Percentiles rank a stretch among this genome's conserved stretches.
Evolutionary conservation across 1,140 invertebrate genomes (phyloP).

Genomic region (Vanessa tameamea): DNA sequence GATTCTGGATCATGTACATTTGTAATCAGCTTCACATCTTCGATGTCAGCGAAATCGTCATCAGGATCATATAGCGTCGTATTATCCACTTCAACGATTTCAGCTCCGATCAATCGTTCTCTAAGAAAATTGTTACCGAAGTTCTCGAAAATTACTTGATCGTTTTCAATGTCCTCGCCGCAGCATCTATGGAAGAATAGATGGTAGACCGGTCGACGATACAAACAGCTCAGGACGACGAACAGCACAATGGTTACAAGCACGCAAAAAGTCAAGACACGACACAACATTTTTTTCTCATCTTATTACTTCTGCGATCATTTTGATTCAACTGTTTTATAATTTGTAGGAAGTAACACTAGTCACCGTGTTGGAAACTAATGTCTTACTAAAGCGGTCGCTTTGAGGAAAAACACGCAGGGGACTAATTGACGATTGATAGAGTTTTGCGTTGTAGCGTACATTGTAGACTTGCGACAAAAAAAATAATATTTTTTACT

Average conservation of each 20-base stretch:
- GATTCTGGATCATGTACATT: slow-evolving; percentile 27
- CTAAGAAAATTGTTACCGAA: slow-evolving; percentile 59
- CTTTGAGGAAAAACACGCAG: slow-evolving; percentile 22
- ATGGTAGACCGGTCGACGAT: slow-evolving; percentile 56
- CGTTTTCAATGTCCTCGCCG: slow-evolving; percentile 63
- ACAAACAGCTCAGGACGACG: slow-evolving; percentile 58
- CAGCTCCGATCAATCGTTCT: slow-evolving; percentile 54
- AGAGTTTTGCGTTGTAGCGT: slow-evolving; percentile 14
- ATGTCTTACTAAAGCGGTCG: slow-evolving; percentile 10
- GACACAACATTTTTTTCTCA: slow-evolving; percentile 63
- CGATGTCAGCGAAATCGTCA: background rate
- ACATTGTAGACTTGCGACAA: slow-evolving; percentile 9
- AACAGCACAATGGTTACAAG: slow-evolving; percentile 59
- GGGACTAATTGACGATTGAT: slow-evolving; percentile 34
- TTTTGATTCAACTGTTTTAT: slow-evolving; percentile 13
- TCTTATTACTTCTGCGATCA: slow-evolving; percentile 22
- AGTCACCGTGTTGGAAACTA: background rate
- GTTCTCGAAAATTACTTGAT: slow-evolving; percentile 60
- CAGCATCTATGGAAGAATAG: slow-evolving; percentile 67
- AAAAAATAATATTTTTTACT: background rate
- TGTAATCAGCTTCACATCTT: slow-evolving; percentile 2
- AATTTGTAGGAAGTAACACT: too few relatives aligned
- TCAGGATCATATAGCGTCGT: slow-evolving; percentile 20
- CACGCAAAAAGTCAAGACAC: slow-evolving; percentile 67
- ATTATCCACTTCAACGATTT: slow-evolving; percentile 43